Evolutionary conservation across 1,140 invertebrate species (phyloP).

Genomic region (Lepidurus apus): DNA sequence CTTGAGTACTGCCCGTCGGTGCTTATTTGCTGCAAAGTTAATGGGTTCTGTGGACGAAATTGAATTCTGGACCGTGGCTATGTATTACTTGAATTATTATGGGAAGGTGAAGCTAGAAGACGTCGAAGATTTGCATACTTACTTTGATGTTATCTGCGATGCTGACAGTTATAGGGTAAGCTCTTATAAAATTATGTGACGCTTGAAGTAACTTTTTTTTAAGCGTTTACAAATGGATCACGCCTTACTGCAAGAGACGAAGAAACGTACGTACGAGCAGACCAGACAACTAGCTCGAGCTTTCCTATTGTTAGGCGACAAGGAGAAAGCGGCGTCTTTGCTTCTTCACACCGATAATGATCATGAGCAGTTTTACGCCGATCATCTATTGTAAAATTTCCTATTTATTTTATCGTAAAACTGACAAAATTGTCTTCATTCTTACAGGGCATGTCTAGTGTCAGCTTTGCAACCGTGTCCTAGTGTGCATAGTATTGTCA

Average conservation of each 20-base stretch:
- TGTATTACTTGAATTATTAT: constrained; percentile 31
- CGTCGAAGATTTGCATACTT: constrained; percentile 22
- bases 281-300: constrained; percentile 29
- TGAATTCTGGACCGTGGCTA: constrained; percentile 32
- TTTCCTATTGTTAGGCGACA: constrained; percentile 28
- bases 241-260: constrained; percentile 26
- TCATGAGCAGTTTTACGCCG: constrained; percentile 31
- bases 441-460: constrained; percentile 24
- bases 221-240: constrained; percentile 27
- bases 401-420: neutral
- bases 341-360: constrained; percentile 30
- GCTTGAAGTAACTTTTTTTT: neutral
- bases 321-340: constrained; percentile 30
- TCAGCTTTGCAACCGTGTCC: constrained; percentile 27
- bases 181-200: neutral
- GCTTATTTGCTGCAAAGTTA: constrained; percentile 13
- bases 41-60: constrained; percentile 23
- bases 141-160: constrained; percentile 31
- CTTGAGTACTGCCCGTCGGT: constrained; percentile 23
- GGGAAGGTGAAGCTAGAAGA: constrained; percentile 18
- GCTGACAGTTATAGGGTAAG: constrained; percentile 11
- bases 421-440: neutral
- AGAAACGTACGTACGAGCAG: constrained; percentile 32
- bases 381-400: constrained; percentile 28
- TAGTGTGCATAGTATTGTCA: constrained; percentile 31